phyloP scores from a whole-genome alignment of 2,888 invertebrate genomes.

The Timema podura region DNA sequence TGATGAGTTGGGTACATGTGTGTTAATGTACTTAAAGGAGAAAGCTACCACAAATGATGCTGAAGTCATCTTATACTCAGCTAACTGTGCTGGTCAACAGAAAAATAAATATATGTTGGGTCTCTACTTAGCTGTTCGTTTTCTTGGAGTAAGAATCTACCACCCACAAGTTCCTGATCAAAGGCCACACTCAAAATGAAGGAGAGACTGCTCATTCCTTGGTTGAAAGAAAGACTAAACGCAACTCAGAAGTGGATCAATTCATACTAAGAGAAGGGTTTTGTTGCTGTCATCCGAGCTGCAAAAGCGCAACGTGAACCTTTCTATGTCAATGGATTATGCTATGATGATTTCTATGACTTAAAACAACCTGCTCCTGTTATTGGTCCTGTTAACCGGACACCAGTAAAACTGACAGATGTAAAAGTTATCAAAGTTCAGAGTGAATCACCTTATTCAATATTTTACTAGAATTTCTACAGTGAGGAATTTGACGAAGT shows the following conservation, averaged over 20 bases:
- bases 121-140: not conserved
- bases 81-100: not conserved
- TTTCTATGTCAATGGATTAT: not conserved
- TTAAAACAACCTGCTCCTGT: not conserved
- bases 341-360: not conserved
- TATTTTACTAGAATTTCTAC: not conserved
- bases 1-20: not conserved
- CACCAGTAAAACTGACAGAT: not conserved
- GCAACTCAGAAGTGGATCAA: not conserved
- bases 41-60: not conserved
- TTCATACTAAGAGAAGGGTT: not conserved
- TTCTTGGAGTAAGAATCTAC: not conserved
- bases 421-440: not conserved
- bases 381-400: not conserved
- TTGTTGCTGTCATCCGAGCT: not conserved
- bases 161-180: not conserved
- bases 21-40: not conserved
- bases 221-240: no score
- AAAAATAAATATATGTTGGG: not conserved
- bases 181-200: not conserved
- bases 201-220: no score
- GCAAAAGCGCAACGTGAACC: not conserved
- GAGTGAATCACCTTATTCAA: not conserved
- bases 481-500: not conserved
- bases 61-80: not conserved